Evolutionary conservation across 2,888 invertebrate genomes (phyloP), one percentile per base, ranked within the genome.

Genomic region (Nomada fucata): DNA sequence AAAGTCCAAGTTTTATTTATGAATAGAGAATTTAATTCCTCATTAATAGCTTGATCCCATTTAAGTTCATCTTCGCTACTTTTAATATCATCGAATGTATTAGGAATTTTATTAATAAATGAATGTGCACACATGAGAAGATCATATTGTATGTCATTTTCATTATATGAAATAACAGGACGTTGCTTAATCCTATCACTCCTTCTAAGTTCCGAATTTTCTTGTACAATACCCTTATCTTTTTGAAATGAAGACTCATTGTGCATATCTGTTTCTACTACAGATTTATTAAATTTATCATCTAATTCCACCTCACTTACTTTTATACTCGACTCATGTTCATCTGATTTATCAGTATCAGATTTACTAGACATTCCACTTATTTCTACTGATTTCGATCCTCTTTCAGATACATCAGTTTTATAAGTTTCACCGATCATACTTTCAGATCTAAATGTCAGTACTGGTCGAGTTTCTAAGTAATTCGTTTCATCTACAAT

Each of bases 1-100:
- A 59, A 20, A 18, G 26, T 72, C 63, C 53, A 61, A 5, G 69
- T 69, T 11, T 69, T 59, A 59, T 69, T 69, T n/a, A 57, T 44
- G 15, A 69, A 59, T 44, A 69, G 47, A 47, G 69, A 69, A 59
- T 69, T 18, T n/a, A 59, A 59, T 70, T 70, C 47, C 11, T 70
- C 29, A n/a, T 26, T 29, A 47, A 70, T 59, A 15, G 70, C 70
- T n/a, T 20, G 18, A 47, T 70, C 47, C 59, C 50, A 70, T 26
- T n/a, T 18, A 50, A n/a, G 4, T 42, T 44, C 60, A 18, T 59
- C n/a, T 29, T 70, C 47, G 18, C 70, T 70, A 47, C 5, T 59
- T 23, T 44, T 13, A 47, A 70, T 70, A 47, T 70, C 70, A 18
- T 60, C 23, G 59, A 57, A 70, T 29, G 70, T 59, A 13, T 44